A percentile compares a stretch with the other conserved stretches of the same genome.
Conservation (phyloP, 2,797 vertebrate species). For the Smutsia temminckii region DNA sequence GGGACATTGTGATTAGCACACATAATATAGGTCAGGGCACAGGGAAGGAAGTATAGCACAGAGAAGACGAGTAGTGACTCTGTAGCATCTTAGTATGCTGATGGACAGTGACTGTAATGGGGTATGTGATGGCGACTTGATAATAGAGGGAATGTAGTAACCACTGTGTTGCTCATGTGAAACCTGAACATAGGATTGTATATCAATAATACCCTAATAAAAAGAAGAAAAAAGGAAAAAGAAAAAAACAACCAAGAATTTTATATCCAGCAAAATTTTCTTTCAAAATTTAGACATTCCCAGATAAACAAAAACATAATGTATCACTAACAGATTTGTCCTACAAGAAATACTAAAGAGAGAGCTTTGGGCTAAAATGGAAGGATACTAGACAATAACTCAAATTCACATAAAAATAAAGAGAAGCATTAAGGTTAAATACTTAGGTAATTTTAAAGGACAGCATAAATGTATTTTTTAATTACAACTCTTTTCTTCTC, state of each 20-base stretch:
- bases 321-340: not conserved
- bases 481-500: not conserved
- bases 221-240: not conserved
- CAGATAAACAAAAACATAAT: not conserved
- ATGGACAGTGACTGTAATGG: no score
- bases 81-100: no score
- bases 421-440: not conserved
- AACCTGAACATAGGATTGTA: no score
- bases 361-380: not conserved
- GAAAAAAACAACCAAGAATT: not conserved
- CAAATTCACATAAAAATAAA: not conserved
- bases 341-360: not conserved
- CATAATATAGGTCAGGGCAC: no score
- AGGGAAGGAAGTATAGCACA: no score
- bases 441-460: not conserved
- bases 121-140: no score
- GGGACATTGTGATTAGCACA: no score
- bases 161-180: no score
- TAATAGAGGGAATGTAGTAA: no score
- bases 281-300: not conserved
- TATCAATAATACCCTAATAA: no score
- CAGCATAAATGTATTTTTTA: not conserved
- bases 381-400: not conserved
- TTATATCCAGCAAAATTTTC: not conserved
- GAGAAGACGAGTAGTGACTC: no score